Percentiles rank a stretch among this genome's conserved stretches.
Conservation (phyloP, 2,888 invertebrate species). For the Ditylenchus weischeri region DNA sequence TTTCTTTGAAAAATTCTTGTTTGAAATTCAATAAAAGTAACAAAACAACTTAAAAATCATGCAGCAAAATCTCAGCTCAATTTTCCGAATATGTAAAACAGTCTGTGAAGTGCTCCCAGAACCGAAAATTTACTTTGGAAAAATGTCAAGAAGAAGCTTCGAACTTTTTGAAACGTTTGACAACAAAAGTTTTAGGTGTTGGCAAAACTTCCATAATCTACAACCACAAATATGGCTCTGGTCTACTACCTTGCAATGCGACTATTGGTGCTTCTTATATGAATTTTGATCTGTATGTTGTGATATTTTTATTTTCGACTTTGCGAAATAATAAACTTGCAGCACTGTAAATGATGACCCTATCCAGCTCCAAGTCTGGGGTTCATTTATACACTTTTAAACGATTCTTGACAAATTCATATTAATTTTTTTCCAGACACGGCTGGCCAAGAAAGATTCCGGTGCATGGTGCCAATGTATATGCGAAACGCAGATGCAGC, state of each 20-base stretch:
- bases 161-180: too few relatives aligned
- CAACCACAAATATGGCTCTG: conserved; percentile 41
- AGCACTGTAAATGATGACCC: conserved; percentile 16
- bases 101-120: too few relatives aligned
- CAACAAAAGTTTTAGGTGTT: conserved; percentile 17
- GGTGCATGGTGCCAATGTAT: conserved; percentile 42
- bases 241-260: conserved; percentile 38
- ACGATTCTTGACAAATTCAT: background rate
- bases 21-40: too few relatives aligned
- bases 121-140: too few relatives aligned
- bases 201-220: conserved; percentile 33
- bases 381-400: background rate
- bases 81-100: too few relatives aligned
- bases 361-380: conserved; percentile 45
- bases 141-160: too few relatives aligned
- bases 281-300: conserved; percentile 25
- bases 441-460: conserved; percentile 51
- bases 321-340: background rate
- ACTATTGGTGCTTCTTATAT: conserved; percentile 51
- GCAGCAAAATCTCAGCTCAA: too few relatives aligned
- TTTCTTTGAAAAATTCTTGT: too few relatives aligned
- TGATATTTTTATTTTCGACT: background rate
- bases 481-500: conserved; percentile 14
- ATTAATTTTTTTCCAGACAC: conserved; percentile 29
- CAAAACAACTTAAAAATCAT: too few relatives aligned